Evolutionary conservation across 2,888 invertebrate species (phyloP), one percentile per base, ranked within the genome.

Genomic region (Thereva unica): DNA sequence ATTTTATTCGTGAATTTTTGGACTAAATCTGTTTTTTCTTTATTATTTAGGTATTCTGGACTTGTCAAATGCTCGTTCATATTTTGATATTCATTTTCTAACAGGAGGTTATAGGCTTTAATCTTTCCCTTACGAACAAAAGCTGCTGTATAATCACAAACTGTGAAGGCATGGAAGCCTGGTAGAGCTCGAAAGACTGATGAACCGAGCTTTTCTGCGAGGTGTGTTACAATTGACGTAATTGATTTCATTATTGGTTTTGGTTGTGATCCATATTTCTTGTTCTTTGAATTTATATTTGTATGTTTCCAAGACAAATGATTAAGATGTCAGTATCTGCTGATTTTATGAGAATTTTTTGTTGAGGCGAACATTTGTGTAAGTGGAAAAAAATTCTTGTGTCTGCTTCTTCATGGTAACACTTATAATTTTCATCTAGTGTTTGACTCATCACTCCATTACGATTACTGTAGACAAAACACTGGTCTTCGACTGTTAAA

Each of bases 251-350:
- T 55, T 41, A 10, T 40, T 40, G 3, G 4, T 55, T 40, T 40
- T 40, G 1, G 38, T 40, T n/a, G 40, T 37, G 3, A 53, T 37
- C 53, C 53, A 53, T 37, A 53, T 23, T 50, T 50, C 50, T 23
- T 4, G 5, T 4, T 35, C 54, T 6, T 35, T 4, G 34, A 37
- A 53, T 55, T 55, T 55, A 8, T 53, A 4, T 35, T 53, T 55
- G 54, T 5, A 55, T 55, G 12, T 55, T 55, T n/a, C 54, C 54
- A 3, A 55, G n/a, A 40, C 40, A 55, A 40, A 55, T 55, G 10
- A 55, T 41, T 40, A 55, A 55, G 41, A 55, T 12, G 41, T 55
- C 40, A 40, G 54, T 41, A 3, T 37, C 53, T 35, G 9, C 34
- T 34, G 53, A 4, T 53, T 53, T 53, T 34, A 37, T 34, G 6